These are phyloP conservation scores for Holotrichia oblita DNA, from an alignment of 1,140 invertebrate genomes.

Conservation along the genomic window DNA sequence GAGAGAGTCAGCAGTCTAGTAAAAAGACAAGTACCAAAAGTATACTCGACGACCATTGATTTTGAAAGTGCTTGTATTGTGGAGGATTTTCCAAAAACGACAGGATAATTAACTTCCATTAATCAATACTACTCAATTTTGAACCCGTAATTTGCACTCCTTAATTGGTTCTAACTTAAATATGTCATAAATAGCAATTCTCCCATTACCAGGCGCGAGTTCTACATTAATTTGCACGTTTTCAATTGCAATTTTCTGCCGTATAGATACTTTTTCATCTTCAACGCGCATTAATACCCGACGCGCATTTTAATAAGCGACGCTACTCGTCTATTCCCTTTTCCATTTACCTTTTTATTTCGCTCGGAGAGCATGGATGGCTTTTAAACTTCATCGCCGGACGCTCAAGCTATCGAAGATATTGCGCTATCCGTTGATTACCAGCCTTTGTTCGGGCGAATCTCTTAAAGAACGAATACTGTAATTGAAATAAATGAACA, in stretches of 20 bases:
- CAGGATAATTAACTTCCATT: no score
- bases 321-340: not conserved
- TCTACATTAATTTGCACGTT: not conserved
- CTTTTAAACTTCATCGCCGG: not conserved
- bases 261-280: not conserved
- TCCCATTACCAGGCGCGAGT: not conserved
- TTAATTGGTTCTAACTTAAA: not conserved
- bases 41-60: no score
- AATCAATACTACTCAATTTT: not conserved
- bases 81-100: no score
- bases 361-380: not conserved
- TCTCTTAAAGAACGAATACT: not conserved
- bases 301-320: not conserved
- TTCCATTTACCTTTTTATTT: not conserved
- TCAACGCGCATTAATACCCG: not conserved
- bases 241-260: not conserved
- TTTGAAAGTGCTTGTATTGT: no score
- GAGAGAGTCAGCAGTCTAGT: no score
- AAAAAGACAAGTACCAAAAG: no score
- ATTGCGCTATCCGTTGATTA: not conserved
- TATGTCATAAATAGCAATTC: not conserved
- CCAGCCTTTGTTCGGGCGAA: not conserved
- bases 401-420: not conserved
- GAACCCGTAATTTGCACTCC: not conserved
- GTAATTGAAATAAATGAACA: constrained; percentile 21